Evolutionary conservation across 23 tunicate species (phyloP).

Genomic region (Ascidia mentula): DNA sequence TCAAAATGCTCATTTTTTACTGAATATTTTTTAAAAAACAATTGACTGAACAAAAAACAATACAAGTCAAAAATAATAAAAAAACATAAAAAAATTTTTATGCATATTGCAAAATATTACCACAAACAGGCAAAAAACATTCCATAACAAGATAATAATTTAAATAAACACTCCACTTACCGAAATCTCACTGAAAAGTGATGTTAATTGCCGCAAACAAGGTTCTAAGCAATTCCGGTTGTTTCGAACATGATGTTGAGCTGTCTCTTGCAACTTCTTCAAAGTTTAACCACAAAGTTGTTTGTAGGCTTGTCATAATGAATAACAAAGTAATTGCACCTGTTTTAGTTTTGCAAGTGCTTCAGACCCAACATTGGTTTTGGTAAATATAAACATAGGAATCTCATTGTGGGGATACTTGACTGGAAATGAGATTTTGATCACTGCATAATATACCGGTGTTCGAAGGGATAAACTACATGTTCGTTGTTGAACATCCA

Average conservation of each 20-base stretch:
- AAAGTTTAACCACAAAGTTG: too few relatives aligned
- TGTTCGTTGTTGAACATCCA: slow-evolving; percentile 38
- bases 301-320: not conserved
- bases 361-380: slow-evolving; percentile 22
- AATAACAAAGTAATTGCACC: not conserved
- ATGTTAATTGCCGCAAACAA: slow-evolving; percentile 52
- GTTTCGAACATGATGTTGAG: slow-evolving; percentile 58
- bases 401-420: slow-evolving; percentile 60
- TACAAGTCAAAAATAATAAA: too few relatives aligned
- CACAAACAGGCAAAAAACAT: not conserved
- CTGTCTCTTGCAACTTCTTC: slow-evolving; percentile 76
- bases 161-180: slow-evolving; percentile 19
- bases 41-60: too few relatives aligned
- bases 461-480: slow-evolving; percentile 48
- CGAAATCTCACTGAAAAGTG: slow-evolving; percentile 53
- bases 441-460: slow-evolving; percentile 18
- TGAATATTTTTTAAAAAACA: too few relatives aligned
- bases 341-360: slow-evolving; percentile 10
- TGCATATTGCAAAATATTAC: too few relatives aligned
- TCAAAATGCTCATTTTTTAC: too few relatives aligned
- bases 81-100: too few relatives aligned
- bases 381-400: slow-evolving; percentile 50
- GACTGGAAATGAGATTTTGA: slow-evolving; percentile 51
- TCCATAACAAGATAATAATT: not conserved
- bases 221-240: slow-evolving; percentile 74